These are phyloP conservation scores for Lysandra bellargus DNA, from an alignment of 2,888 invertebrate genomes.

Conservation along the genomic window DNA sequence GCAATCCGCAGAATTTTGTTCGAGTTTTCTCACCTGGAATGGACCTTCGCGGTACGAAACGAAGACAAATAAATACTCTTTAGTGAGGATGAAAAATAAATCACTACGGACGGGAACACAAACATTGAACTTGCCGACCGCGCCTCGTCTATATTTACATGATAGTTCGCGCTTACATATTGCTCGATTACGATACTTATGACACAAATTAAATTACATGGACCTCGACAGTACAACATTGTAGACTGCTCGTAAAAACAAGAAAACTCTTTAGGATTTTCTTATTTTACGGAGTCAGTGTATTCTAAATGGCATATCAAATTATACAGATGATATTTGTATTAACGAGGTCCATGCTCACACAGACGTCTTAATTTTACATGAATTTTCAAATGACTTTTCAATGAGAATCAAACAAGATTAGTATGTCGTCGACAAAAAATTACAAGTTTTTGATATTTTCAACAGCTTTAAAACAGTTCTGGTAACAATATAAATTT, in stretches of 20 bases:
- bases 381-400: slow-evolving; percentile 14
- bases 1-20: slow-evolving; percentile 40
- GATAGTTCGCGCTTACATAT: slow-evolving; percentile 34
- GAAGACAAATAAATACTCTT: slow-evolving; percentile 50
- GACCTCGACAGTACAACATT: neutral
- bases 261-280: neutral
- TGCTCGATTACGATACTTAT: slow-evolving; percentile 15
- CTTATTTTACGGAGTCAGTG: neutral
- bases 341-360: neutral
- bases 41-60: slow-evolving; percentile 50
- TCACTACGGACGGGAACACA: slow-evolving; percentile 78
- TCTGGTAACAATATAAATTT: slow-evolving; percentile 22
- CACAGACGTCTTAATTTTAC: slow-evolving; percentile 1
- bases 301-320: neutral
- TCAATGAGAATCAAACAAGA: neutral
- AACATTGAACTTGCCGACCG: slow-evolving; percentile 58
- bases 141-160: slow-evolving; percentile 51
- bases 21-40: slow-evolving; percentile 56
- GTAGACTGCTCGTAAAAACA: neutral
- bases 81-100: slow-evolving; percentile 52
- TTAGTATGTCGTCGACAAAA: slow-evolving; percentile 6
- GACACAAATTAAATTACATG: neutral
- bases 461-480: slow-evolving; percentile 19
- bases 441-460: slow-evolving; percentile 18
- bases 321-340: neutral